A percentile compares a stretch with the other conserved stretches of the same genome.
phyloP scores from a whole-genome alignment of 1,140 invertebrate species.

The Diuraphis noxia region DNA sequence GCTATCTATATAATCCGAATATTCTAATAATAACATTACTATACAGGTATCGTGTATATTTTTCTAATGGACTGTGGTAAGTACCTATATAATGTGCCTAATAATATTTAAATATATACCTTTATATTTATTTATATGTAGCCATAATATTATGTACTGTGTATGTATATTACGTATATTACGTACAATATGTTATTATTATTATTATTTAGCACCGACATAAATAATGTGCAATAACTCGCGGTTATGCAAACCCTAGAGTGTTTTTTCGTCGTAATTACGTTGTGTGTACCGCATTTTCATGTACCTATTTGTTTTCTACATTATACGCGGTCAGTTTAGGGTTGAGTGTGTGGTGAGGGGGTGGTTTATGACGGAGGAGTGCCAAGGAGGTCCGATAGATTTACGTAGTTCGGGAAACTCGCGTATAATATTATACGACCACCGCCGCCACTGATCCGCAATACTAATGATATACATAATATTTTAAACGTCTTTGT shows the following conservation, averaged over 20 bases:
- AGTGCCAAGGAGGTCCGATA: not conserved
- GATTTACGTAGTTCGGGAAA: not conserved
- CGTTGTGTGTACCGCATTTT: not conserved
- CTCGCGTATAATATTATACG: not conserved
- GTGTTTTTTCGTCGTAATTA: constrained; percentile 4
- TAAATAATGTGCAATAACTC: not conserved
- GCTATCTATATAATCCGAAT: not conserved
- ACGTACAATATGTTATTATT: not conserved
- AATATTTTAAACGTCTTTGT: not conserved
- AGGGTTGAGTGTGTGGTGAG: not conserved
- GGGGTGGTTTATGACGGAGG: not conserved
- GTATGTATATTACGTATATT: not conserved
- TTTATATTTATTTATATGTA: not conserved
- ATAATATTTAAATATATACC: not conserved
- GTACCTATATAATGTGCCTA: not conserved
- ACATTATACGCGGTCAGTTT: not conserved
- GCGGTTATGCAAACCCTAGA: not conserved
- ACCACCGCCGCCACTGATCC: not conserved
- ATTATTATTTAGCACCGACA: not conserved
- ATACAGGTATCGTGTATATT: not conserved
- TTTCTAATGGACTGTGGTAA: not conserved
- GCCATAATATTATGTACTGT: too few species aligned
- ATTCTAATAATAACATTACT: not conserved
- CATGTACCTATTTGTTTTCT: not conserved
- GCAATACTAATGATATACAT: not conserved